Evolutionary conservation across 2,797 vertebrate genomes (phyloP).

Genomic region (Centroberyx gerrardi): DNA sequence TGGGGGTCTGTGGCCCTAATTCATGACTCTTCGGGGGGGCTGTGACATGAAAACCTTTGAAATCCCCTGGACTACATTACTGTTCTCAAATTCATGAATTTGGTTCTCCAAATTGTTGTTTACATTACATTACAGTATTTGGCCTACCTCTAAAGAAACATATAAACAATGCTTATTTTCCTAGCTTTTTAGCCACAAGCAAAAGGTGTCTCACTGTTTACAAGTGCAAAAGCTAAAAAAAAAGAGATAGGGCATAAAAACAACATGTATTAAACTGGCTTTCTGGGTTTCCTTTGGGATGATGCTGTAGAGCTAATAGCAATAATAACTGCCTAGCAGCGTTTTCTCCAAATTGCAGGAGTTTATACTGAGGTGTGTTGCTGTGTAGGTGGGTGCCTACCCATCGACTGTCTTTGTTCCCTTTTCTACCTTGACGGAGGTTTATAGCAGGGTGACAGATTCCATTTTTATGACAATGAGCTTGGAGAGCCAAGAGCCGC

Average conservation of each 20-base stretch:
- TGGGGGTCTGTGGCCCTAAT: too few relatives aligned
- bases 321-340: conserved; percentile 45
- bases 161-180: too few relatives aligned
- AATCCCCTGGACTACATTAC: too few relatives aligned
- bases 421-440: conserved; percentile 64
- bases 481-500: conserved; percentile 67
- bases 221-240: conserved; percentile 20
- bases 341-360: conserved; percentile 58
- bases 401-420: conserved; percentile 58
- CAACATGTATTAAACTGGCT: conserved; percentile 38
- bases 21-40: too few relatives aligned
- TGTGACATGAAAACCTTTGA: too few relatives aligned
- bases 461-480: conserved; percentile 83
- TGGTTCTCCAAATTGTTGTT: too few relatives aligned
- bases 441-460: conserved; percentile 63
- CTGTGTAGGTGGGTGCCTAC: conserved; percentile 61
- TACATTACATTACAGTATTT: too few relatives aligned
- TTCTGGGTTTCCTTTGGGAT: conserved; percentile 19
- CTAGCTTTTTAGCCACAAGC: too few relatives aligned
- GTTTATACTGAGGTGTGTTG: conserved; percentile 37
- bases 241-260: conserved; percentile 23
- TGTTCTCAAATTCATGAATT: too few relatives aligned
- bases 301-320: conserved; percentile 19
- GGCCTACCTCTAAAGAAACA: too few relatives aligned
- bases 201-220: neutral